A percentile compares a stretch with the other conserved stretches of the same genome.
Evolutionary conservation across 2,888 invertebrate species (phyloP).

Genomic region (Pollenia amentaria): DNA sequence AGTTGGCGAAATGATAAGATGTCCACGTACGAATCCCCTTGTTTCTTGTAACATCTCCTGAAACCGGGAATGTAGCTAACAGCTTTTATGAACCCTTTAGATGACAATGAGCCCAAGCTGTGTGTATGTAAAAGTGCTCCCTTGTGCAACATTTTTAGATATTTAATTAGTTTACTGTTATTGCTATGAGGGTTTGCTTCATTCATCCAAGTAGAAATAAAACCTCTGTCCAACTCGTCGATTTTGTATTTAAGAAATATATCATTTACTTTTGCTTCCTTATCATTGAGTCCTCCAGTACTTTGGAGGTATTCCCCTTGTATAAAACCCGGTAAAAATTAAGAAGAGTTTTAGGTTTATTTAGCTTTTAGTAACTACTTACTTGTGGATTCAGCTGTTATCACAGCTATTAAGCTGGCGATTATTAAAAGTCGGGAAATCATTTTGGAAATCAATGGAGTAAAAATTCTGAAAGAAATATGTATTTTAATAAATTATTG

Average conservation of each 20-base stretch:
- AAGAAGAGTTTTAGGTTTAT: neutral
- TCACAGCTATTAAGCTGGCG: neutral
- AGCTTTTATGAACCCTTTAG: slow-evolving; percentile 85
- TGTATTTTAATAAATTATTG: no score
- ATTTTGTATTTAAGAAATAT: slow-evolving; percentile 81
- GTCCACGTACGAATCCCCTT: slow-evolving; percentile 71
- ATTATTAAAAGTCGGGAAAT: slow-evolving; percentile 1
- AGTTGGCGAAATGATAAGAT: slow-evolving; percentile 77
- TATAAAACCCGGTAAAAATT: no score
- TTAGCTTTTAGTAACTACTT: slow-evolving; percentile 22
- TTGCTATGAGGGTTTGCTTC: slow-evolving; percentile 86
- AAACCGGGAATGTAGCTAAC: slow-evolving; percentile 85
- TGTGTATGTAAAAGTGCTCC: slow-evolving; percentile 86
- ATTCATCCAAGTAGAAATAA: slow-evolving; percentile 79
- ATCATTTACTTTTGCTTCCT: slow-evolving; percentile 80
- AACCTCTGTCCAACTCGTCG: slow-evolving; percentile 80
- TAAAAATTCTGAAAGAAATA: neutral
- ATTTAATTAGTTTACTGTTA: slow-evolving; percentile 85
- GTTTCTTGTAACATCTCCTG: slow-evolving; percentile 79
- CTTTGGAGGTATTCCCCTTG: no score
- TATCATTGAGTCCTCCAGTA: slow-evolving; percentile 79
- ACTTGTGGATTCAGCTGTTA: slow-evolving; percentile 26
- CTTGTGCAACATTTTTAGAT: slow-evolving; percentile 87
- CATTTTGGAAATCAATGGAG: neutral
- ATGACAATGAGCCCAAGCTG: slow-evolving; percentile 85